Evolutionary conservation across 2,888 invertebrate genomes (phyloP).

Genomic region (Neoscelio sp.): DNA sequence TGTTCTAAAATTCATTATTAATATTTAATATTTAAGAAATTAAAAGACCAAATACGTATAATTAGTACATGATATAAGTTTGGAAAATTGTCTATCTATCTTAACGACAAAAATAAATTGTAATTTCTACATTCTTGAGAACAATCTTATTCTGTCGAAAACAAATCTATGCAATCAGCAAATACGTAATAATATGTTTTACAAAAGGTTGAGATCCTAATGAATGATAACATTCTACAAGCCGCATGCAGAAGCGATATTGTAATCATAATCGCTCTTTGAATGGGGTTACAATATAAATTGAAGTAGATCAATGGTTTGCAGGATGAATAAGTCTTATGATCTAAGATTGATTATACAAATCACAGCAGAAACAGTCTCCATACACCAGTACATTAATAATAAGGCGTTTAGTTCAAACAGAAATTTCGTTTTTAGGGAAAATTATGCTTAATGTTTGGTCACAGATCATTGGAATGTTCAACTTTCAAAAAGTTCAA

Average conservation of each 20-base stretch:
- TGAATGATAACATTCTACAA: slow-evolving; percentile 63
- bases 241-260: slow-evolving; percentile 71
- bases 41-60: no score
- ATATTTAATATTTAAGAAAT: no score
- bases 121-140: background rate
- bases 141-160: no score
- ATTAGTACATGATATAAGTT: no score
- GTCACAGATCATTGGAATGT: slow-evolving; percentile 22
- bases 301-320: slow-evolving; percentile 34
- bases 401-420: slow-evolving; percentile 43
- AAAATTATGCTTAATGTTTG: slow-evolving; percentile 77
- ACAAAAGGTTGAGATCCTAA: slow-evolving; percentile 53
- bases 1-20: no score
- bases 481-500: slow-evolving; percentile 31
- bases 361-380: slow-evolving; percentile 66
- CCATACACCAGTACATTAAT: slow-evolving; percentile 53
- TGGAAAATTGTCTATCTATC: no score
- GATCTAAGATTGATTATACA: slow-evolving; percentile 44
- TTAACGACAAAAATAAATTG: background rate
- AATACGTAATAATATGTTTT: slow-evolving; percentile 31
- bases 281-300: slow-evolving; percentile 30
- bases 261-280: slow-evolving; percentile 59
- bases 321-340: slow-evolving; percentile 38
- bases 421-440: slow-evolving; percentile 38
- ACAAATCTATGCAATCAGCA: slow-evolving; percentile 42